Conservation (phyloP, 2,888 invertebrate genomes). For the Metellina segmentata region DNA sequence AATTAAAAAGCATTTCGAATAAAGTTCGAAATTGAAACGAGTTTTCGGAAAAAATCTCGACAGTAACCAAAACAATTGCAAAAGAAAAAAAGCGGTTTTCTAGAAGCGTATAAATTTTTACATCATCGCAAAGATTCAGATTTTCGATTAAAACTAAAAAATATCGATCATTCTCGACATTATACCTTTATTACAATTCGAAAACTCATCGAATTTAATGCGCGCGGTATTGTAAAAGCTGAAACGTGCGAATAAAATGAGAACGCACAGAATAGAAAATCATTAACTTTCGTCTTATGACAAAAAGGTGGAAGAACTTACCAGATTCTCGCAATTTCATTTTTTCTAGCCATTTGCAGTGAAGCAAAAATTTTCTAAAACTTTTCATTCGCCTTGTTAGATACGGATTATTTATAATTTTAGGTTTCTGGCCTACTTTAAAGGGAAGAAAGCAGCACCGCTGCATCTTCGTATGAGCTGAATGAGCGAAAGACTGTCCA, state of each 20-base stretch:
- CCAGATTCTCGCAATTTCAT: conserved; percentile 6
- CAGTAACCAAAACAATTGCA: too few relatives aligned
- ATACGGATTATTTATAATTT: not conserved
- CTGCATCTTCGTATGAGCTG: conserved; percentile 56
- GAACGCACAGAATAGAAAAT: not conserved
- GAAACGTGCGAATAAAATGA: not conserved
- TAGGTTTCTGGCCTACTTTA: not conserved
- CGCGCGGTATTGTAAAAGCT: not conserved
- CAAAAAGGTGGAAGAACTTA: conserved; percentile 30
- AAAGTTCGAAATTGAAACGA: too few relatives aligned
- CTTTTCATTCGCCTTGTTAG: not conserved
- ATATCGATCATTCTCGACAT: too few relatives aligned
- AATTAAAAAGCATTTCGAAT: too few relatives aligned
- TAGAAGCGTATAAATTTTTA: too few relatives aligned
- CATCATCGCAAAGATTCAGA: too few relatives aligned
- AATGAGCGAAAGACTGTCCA: conserved; percentile 55
- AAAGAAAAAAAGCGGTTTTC: too few relatives aligned
- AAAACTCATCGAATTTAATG: not conserved
- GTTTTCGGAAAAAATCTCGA: too few relatives aligned
- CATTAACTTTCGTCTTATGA: not conserved
- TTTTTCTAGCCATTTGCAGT: not conserved
- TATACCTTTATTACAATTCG: too few relatives aligned
- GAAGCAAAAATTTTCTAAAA: not conserved
- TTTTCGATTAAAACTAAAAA: too few relatives aligned
- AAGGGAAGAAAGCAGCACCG: conserved; percentile 8